Evolutionary conservation across 2,797 vertebrate genomes (phyloP).

Genomic region (Hippoglossus hippoglossus): DNA sequence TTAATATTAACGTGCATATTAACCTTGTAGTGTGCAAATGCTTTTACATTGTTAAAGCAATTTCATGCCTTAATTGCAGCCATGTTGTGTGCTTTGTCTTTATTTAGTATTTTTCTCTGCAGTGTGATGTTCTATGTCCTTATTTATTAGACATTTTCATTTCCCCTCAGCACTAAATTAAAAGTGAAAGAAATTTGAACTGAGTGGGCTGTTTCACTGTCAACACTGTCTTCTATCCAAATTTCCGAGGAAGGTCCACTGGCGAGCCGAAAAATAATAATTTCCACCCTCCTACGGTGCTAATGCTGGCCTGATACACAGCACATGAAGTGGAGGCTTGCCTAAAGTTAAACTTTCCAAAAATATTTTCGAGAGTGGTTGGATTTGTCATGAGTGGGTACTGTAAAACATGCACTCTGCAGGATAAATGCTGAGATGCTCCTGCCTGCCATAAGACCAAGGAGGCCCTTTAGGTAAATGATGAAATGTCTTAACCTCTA

Average conservation of each 20-base stretch:
- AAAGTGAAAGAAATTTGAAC: slow-evolving; percentile 43
- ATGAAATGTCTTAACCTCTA: slow-evolving; percentile 7
- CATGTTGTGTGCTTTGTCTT: no score
- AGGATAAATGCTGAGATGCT: slow-evolving; percentile 9
- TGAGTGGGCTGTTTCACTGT: slow-evolving; percentile 41
- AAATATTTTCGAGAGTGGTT: slow-evolving; percentile 19
- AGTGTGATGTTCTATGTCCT: neutral
- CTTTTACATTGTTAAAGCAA: no score
- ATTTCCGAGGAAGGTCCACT: slow-evolving; percentile 30
- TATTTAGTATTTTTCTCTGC: no score
- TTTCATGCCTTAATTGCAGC: no score
- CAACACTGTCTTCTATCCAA: slow-evolving; percentile 40
- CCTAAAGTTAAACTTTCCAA: slow-evolving; percentile 15
- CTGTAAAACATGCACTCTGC: slow-evolving; percentile 24
- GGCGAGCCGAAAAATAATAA: neutral
- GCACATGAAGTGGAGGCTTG: slow-evolving; percentile 11
- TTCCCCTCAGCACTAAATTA: slow-evolving; percentile 24
- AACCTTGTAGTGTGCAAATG: no score
- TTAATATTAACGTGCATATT: no score
- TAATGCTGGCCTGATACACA: slow-evolving; percentile 19
- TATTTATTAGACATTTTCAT: slow-evolving; percentile 22
- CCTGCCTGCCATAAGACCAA: slow-evolving; percentile 15
- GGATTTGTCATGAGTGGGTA: slow-evolving; percentile 26
- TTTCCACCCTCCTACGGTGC: slow-evolving; percentile 18
- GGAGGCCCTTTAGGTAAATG: slow-evolving; percentile 12